phyloP scores from a whole-genome alignment of 1,140 invertebrate species.

The honey bee (Apis mellifera) region Amel_HAv3.1 CM009942.2:8979501-8980000 shows the following conservation, averaged over 20 bases:
- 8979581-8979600: not conserved
- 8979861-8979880: too few species aligned
- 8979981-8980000: not conserved
- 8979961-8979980: not conserved
- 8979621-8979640: too few species aligned
- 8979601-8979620: too few species aligned
- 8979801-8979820: not conserved
- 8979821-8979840: not conserved
- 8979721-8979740: too few species aligned
- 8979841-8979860: too few species aligned
- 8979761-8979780: not conserved
- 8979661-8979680: too few species aligned
- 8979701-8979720: too few species aligned
- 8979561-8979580: not conserved
- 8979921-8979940: constrained; percentile 31
- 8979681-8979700: too few species aligned
- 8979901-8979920: not conserved
- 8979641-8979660: too few species aligned
- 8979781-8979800: not conserved
- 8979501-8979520: not conserved
- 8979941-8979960: constrained; percentile 3
- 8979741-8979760: too few species aligned
- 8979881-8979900: not conserved
- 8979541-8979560: not conserved
- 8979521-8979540: too few species aligned